Evolutionary conservation across 2,888 invertebrate species (phyloP), one percentile per base, ranked within the genome.

Genomic region (Caenorhabditis uteleia): DNA sequence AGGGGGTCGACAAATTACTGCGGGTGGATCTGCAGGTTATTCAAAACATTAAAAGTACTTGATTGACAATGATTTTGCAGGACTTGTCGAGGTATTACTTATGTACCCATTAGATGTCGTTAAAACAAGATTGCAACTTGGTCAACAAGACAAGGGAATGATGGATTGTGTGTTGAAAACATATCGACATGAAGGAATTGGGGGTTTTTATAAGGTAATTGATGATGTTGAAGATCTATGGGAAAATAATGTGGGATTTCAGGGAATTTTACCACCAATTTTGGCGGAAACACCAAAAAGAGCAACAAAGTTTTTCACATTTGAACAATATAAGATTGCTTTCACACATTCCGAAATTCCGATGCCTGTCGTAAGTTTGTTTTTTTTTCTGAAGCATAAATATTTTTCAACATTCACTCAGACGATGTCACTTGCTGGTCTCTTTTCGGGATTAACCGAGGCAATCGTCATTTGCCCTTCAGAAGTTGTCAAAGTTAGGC

Each of bases 101-200:
- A 95, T 95, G 94, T 94, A 95, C 85, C 95, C 95, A 0, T 86
- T 95, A 83, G 95, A 95, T 85, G 87, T 95, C 60, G 89, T 95
- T 2, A 95, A 95, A 86, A 95, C 95, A 1, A 88, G 95, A 75
- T 88, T 91, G 74, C 92, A 92, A 85, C 85, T 92, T 45, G 91
- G 91, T 84, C 85, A 86, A 14, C 62, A 66, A 40, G 79, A 84
- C 88, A 86, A 75, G 23, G 93, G 93, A 12, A 88, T 95, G 54
- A 86, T 88, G 36, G 93, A 94, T 83, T 94, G 94, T 84, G 89
- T 94, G 85, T 87, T 86, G 68, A 92, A 92, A 87, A 95, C 95
- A 90, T 91, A 91, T 80, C 88, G 85, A 76, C 87, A 88, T 74
- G 95, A 95, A 87, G 94, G 94, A 80, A 83, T 79, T 7, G 53